phyloP scores from a whole-genome alignment of 2,113 vertebrate species.

The Prietella phreatophila region DNA sequence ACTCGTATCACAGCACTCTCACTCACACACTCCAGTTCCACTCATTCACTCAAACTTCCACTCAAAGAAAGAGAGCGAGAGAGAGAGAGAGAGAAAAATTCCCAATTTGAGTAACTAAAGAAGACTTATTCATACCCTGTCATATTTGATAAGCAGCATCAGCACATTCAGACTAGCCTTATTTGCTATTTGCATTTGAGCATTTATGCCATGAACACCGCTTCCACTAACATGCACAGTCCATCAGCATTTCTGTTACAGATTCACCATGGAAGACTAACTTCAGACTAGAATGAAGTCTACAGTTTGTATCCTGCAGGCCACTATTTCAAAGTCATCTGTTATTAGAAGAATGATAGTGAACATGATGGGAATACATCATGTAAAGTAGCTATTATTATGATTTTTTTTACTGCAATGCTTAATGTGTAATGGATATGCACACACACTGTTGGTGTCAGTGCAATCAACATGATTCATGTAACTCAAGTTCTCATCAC shows the following conservation, averaged over 20 bases:
- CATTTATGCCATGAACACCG: not conserved
- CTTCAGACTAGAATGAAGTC: not conserved
- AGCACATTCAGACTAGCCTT: not conserved
- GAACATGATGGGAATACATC: not conserved
- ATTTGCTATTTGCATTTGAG: slow-evolving; percentile 19
- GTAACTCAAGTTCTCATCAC: slow-evolving; percentile 33
- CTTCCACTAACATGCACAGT: not conserved
- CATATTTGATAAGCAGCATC: not conserved
- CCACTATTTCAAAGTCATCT: not conserved
- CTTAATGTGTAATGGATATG: not conserved
- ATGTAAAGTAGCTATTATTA: too few species aligned
- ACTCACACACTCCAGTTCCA: too few species aligned
- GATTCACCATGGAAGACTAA: not conserved
- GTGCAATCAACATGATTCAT: slow-evolving; percentile 24
- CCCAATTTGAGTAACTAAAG: not conserved
- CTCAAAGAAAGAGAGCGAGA: not conserved
- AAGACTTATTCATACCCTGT: slow-evolving; percentile 21
- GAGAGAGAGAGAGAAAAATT: not conserved
- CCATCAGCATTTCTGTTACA: not conserved
- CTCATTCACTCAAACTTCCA: too few species aligned
- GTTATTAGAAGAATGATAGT: not conserved
- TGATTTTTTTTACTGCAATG: not conserved
- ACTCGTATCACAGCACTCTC: too few species aligned
- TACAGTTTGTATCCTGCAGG: not conserved
- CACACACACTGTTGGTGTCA: slow-evolving; percentile 19